These are phyloP conservation scores for Pygmarrhopalites habei DNA, from an alignment of 1,140 invertebrate genomes.

Conservation along the genomic window DNA sequence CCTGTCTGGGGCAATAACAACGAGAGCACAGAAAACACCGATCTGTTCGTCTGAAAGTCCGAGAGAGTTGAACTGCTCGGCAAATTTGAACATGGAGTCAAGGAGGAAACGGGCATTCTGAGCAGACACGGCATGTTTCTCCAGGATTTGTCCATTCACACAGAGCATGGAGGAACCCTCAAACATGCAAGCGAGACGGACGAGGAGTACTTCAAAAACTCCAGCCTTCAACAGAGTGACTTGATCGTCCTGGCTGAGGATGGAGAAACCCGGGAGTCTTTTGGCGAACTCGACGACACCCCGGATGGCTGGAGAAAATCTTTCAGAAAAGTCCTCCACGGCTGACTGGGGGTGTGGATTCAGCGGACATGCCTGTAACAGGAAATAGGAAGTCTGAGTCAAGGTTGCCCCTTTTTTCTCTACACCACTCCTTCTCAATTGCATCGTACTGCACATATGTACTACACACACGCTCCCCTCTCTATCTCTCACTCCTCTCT, in stretches of 20 bases:
- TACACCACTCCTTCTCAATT: not conserved
- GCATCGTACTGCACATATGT: not conserved
- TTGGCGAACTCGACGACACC: conserved; percentile 97
- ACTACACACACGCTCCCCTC: not conserved
- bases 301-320: conserved; percentile 90
- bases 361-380: conserved; percentile 82
- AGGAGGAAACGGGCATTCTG: conserved; percentile 84
- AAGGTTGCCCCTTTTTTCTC: conserved; percentile 16
- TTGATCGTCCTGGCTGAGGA: conserved; percentile 76
- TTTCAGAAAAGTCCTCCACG: conserved; percentile 79
- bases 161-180: conserved; percentile 82
- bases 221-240: conserved; percentile 90
- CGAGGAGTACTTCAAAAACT: conserved; percentile 87
- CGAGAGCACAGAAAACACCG: conserved; percentile 88
- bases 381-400: conserved; percentile 43
- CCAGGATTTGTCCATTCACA: conserved; percentile 82
- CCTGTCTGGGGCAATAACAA: conserved; percentile 80
- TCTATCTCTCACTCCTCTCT: not conserved
- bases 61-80: conserved; percentile 83
- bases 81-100: conserved; percentile 95
- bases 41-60: conserved; percentile 85
- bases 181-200: conserved; percentile 88
- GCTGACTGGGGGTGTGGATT: conserved; percentile 83
- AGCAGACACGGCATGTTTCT: conserved; percentile 71
- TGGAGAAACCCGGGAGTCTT: conserved; percentile 88